These are phyloP conservation scores for Lithobates pipiens DNA, from an alignment of 2,797 vertebrate species.

Conservation along the genomic window DNA sequence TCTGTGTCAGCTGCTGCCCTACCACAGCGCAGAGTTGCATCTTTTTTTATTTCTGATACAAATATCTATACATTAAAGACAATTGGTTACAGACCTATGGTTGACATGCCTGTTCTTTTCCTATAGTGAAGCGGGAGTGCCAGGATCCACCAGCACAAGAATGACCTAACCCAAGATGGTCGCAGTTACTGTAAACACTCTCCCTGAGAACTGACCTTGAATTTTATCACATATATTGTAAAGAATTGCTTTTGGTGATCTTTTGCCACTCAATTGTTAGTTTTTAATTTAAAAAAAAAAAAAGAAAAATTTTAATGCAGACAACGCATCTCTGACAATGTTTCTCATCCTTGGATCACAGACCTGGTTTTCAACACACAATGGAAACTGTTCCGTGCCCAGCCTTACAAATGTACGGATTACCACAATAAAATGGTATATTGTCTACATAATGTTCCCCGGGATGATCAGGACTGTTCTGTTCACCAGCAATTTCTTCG, in stretches of 20 bases:
- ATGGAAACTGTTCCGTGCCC: background rate
- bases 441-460: background rate
- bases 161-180: constrained; percentile 55
- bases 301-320: background rate
- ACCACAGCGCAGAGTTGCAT: too few relatives aligned
- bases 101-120: constrained; percentile 16
- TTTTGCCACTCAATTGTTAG: background rate
- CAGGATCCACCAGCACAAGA: constrained; percentile 64
- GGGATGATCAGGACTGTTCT: background rate
- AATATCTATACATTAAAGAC: too few relatives aligned
- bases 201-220: background rate
- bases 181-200: constrained; percentile 25
- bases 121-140: constrained; percentile 67
- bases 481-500: constrained; percentile 10
- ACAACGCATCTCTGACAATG: background rate
- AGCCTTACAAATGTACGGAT: background rate
- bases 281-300: too few relatives aligned
- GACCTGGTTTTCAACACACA: background rate
- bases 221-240: background rate
- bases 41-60: too few relatives aligned
- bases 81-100: background rate
- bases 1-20: too few relatives aligned
- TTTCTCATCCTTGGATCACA: background rate
- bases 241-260: background rate
- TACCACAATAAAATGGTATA: background rate